Percentiles rank a stretch among this genome's conserved stretches.
These are phyloP conservation scores for Conus ventricosus DNA, from an alignment of 1,140 invertebrate genomes.

Conservation along the genomic window DNA sequence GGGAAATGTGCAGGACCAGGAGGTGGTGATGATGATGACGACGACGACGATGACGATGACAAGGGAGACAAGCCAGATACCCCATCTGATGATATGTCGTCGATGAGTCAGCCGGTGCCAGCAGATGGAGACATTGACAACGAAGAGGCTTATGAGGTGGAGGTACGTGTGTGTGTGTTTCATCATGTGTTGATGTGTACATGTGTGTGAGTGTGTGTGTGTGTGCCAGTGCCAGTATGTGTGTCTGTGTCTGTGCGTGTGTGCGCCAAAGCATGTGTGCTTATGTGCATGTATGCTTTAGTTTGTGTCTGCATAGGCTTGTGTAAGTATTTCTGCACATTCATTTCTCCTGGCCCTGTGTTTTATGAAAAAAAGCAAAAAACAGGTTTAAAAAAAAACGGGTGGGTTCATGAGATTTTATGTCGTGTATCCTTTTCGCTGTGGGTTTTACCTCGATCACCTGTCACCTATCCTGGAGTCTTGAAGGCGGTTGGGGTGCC, in stretches of 20 bases:
- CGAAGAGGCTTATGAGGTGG: conserved; percentile 68
- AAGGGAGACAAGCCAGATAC: conserved; percentile 52
- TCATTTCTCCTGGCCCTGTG: not conserved
- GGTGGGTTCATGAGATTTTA: too few species aligned
- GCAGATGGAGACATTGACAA: conserved; percentile 29
- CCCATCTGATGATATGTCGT: conserved; percentile 30
- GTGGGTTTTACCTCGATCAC: too few species aligned
- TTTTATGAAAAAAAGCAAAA: too few species aligned
- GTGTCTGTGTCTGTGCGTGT: not conserved
- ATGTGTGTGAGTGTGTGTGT: not conserved
- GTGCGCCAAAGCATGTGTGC: not conserved
- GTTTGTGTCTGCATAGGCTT: not conserved
- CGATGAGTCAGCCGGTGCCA: conserved; percentile 21
- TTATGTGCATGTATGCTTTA: not conserved
- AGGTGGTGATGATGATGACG: conserved; percentile 56
- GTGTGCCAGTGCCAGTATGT: not conserved
- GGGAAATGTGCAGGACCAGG: conserved; percentile 43
- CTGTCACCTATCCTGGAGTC: too few species aligned
- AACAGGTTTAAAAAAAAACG: too few species aligned
- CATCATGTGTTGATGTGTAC: not conserved
- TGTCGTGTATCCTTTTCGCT: too few species aligned
- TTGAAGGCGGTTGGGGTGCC: too few species aligned
- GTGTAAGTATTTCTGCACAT: not conserved
- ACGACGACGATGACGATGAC: conserved; percentile 62
- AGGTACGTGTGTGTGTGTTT: conserved; percentile 51